Evolutionary conservation across 1,140 invertebrate species (phyloP), one percentile per base, ranked within the genome.

Genomic region (Colletes gigas): DNA sequence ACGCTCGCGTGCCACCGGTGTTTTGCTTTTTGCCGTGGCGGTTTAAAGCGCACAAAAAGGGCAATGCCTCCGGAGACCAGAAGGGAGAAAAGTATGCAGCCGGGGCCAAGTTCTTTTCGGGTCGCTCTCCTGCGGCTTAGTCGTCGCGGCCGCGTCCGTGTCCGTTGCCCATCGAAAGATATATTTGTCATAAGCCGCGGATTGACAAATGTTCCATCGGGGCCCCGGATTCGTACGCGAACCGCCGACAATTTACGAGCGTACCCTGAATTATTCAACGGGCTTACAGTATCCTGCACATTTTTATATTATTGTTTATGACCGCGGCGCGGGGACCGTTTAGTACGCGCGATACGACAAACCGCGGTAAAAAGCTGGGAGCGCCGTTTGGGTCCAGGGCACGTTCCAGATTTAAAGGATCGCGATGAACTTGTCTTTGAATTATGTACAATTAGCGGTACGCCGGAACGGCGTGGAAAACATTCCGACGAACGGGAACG

Each of bases 1-100:
- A 79, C 67, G 87, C 67, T 82, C 86, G 84, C 87, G 86, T 88
- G 83, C 79, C 83, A 79, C 44, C 14, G 68, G 71, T 63, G 55
- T 71, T 82, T 87, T 30, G 44, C 67, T 79, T 87, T 81, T 87
- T 86, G 73, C 69, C 78, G 14, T 9, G 69, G 52, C 44, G 75
- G 67, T 67, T 84, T 78, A 73, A 77, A 73, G 41, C 63, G 19
- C 52, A 70, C 81, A 87, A 87, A 87, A 87, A 83, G 76, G 60
- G 60, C 82, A 77, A 79, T 83, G 71, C 66, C 63, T 68, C 67
- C 39, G n/a, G 59, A 77, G 72, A 62, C 39, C 59, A 74, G 65
- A 73, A 59, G 74, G 65, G 66, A 74, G 75, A 77, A 66, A 78
- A 72, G 55, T 75, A 85, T 77, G 70, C 63, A 66, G 62, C 19